Conservation (phyloP, 2,888 invertebrate genomes). For the Scaeva pyrastri region DNA sequence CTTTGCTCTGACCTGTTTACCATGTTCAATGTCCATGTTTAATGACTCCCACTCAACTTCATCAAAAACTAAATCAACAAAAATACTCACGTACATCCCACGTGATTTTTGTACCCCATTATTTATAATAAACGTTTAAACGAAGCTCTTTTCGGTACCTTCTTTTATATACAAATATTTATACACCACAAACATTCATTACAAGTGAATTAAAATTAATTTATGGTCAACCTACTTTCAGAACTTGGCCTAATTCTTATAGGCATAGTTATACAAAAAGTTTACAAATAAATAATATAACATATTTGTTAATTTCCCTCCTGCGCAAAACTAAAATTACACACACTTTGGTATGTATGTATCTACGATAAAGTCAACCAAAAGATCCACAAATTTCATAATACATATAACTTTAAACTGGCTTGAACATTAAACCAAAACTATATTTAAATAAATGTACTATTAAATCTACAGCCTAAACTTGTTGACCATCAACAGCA, state of each 20-base stretch:
- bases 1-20: conserved; percentile 9
- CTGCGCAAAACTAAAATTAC: not conserved
- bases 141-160: conserved; percentile 15
- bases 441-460: conserved; percentile 8
- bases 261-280: not conserved
- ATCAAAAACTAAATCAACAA: not conserved
- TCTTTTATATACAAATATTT: not conserved
- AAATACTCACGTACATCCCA: conserved; percentile 25
- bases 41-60: not conserved
- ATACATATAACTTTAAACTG: conserved; percentile 11
- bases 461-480: conserved; percentile 47
- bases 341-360: not conserved
- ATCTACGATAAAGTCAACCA: not conserved
- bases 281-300: not conserved
- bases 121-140: not conserved
- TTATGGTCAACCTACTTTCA: conserved; percentile 27
- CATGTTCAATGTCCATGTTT: conserved; percentile 3
- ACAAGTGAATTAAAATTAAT: conserved; percentile 2
- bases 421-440: conserved; percentile 19
- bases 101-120: not conserved
- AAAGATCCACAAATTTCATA: conserved; percentile 16
- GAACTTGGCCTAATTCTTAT: conserved; percentile 35
- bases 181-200: not conserved
- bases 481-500: conserved; percentile 70
- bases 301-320: not conserved